These are phyloP conservation scores for Eumerus sabulonum DNA, from an alignment of 2,888 invertebrate species.

Conservation along the genomic window DNA sequence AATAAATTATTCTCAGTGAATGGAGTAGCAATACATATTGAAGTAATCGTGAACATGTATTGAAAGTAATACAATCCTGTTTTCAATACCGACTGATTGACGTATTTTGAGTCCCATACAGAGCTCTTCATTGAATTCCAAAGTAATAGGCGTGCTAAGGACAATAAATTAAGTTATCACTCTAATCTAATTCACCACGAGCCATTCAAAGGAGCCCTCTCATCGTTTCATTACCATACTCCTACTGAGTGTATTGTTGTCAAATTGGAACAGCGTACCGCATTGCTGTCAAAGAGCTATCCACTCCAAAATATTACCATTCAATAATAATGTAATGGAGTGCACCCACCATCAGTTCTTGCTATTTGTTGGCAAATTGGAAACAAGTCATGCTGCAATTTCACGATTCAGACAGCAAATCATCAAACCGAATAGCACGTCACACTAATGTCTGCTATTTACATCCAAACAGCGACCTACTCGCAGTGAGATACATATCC, in stretches of 20 bases:
- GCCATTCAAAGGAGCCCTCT: no score
- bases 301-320: constrained; percentile 21
- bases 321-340: constrained; percentile 55
- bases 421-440: constrained; percentile 53
- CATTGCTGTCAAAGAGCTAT: background rate
- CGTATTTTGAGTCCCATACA: no score
- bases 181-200: no score
- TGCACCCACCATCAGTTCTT: constrained; percentile 40
- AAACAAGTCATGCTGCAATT: constrained; percentile 32
- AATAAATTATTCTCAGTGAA: no score
- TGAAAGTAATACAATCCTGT: no score
- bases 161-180: no score
- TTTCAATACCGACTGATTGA: no score
- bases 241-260: background rate
- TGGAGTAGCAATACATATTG: no score
- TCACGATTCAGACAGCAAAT: constrained; percentile 30
- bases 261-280: background rate
- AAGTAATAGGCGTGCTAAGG: no score
- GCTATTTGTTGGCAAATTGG: constrained; percentile 3
- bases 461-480: constrained; percentile 38
- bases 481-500: background rate
- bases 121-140: no score
- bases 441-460: constrained; percentile 61
- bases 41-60: no score
- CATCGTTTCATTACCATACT: no score